Conservation (phyloP, 2,113 vertebrate genomes). For the Aphyosemion australe region DNA sequence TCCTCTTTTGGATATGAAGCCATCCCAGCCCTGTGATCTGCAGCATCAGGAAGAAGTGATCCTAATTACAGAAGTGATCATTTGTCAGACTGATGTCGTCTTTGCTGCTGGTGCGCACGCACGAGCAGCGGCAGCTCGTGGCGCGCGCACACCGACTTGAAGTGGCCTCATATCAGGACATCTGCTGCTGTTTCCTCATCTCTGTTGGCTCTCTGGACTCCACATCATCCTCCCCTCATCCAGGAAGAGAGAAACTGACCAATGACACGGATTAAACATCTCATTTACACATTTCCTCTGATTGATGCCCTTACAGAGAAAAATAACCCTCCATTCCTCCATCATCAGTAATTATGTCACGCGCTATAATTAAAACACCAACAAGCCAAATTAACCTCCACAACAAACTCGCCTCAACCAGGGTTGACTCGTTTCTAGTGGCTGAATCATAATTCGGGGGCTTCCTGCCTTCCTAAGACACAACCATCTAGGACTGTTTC, state of each 20-base stretch:
- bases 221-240: not conserved
- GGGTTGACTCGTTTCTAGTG: slow-evolving; percentile 31
- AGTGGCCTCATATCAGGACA: slow-evolving; percentile 26
- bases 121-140: slow-evolving; percentile 22
- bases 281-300: no score
- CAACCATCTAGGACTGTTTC: slow-evolving; percentile 31
- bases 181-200: slow-evolving; percentile 39
- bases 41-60: no score
- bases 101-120: slow-evolving; percentile 34
- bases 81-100: no score
- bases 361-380: slow-evolving; percentile 38
- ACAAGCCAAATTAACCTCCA: slow-evolving; percentile 39
- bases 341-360: slow-evolving; percentile 50
- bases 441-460: slow-evolving; percentile 67
- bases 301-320: not conserved
- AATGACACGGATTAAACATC: no score
- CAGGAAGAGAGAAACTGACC: not conserved
- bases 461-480: slow-evolving; percentile 54
- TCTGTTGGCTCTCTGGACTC: not conserved
- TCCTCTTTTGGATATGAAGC: no score
- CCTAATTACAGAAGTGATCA: not conserved
- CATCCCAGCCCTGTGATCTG: no score
- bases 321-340: slow-evolving; percentile 19
- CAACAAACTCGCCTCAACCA: slow-evolving; percentile 33
- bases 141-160: slow-evolving; percentile 40